Base-by-base conservation (phyloP, 2,888 invertebrate species). In the Lumbricus terrestris region DNA sequence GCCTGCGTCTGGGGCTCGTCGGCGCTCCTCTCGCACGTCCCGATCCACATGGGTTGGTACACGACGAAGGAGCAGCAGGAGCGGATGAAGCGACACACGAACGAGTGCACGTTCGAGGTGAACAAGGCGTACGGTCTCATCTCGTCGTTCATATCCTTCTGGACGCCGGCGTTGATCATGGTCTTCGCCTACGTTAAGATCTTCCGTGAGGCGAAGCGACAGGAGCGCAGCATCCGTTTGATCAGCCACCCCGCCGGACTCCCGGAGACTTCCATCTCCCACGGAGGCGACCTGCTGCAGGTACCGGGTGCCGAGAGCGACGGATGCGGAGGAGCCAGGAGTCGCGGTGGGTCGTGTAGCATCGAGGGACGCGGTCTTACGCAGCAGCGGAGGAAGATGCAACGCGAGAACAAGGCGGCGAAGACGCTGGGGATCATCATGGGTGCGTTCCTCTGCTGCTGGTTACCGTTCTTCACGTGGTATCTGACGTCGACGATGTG, bases 31-130 rank as follows among this genome's bases (percentile, higher is more conserved):
- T 94, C 94, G 15, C 94, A 94, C 91, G 92, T 94, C 83, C 94
- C 94, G 13, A 93, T 94, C 90, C 94, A 94, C 92, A 90, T 93
- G 29, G 94, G 94, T 29, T 94, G 94, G 93, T 94, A 94, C 92
- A 93, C 93, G 23, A 88, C 90, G 35, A 35, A 34, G 13, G 85
- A 88, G 40, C 37, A 88, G 37, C 40, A 40, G 38, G 42, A 37
- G 42, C 88, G 47, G 23, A 40, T 42, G 88, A 40, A 29, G 88
- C 38, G 18, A 6, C 37, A 42, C 40, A 33, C 38, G 18, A 37
- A 88, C 40, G 88, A 40, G 33, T 90, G 90, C 33, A 88, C 90
- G 23, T 90, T 90, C 89, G 91, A 91, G 29, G 94, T 94, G 16
- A 94, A 94, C 90, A 91, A 91, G 82, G 92, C 93, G 16, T 94